phyloP scores from a whole-genome alignment of 64 coral and sea anemone species.

The Stichodactyla helianthus region DNA sequence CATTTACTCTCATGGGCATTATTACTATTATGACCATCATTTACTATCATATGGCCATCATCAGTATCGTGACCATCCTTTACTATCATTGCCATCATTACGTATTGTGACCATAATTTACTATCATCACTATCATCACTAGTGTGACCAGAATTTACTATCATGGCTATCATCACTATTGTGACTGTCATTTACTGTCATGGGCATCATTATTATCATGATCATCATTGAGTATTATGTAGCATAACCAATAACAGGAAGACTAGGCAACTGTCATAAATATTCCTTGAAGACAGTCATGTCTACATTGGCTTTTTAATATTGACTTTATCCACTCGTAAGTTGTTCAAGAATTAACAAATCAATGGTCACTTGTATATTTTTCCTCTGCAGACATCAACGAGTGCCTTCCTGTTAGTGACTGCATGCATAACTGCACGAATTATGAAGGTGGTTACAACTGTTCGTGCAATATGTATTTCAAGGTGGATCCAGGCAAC shows the following conservation, averaged over 20 bases:
- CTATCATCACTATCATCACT: not conserved
- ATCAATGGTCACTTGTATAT: no score
- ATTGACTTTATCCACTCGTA: no score
- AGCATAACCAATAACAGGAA: no score
- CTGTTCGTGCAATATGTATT: constrained; percentile 23
- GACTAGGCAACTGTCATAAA: no score
- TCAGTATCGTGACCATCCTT: not conserved
- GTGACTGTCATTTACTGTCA: not conserved
- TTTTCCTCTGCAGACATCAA: not conserved
- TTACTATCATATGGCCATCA: not conserved
- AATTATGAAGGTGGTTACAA: not conserved
- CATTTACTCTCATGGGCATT: no score
- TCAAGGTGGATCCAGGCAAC: constrained; percentile 14
- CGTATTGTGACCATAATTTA: not conserved
- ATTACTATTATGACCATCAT: not conserved
- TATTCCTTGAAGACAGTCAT: no score
- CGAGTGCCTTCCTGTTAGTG: not conserved
- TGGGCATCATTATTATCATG: no score
- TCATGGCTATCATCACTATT: not conserved
- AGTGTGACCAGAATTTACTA: not conserved
- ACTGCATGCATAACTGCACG: not conserved
- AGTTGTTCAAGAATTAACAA: no score
- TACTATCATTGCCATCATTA: not conserved
- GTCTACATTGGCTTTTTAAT: no score
- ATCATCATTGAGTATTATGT: not conserved